A percentile compares a stretch with the other conserved stretches of the same genome.
These are phyloP conservation scores for Parelbella ahira DNA, from an alignment of 2,888 invertebrate species.

Conservation along the genomic window DNA sequence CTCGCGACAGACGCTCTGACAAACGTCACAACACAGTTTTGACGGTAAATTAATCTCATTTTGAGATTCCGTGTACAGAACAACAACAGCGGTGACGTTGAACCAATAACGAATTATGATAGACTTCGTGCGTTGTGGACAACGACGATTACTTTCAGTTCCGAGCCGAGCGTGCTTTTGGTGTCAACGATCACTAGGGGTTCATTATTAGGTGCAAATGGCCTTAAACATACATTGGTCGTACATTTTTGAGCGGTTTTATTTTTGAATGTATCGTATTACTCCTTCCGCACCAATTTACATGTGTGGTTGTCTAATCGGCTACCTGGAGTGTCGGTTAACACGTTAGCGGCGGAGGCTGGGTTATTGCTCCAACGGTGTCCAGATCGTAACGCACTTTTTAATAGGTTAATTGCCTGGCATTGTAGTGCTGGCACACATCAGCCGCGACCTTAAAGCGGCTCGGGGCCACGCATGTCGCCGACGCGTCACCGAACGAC, in stretches of 20 bases:
- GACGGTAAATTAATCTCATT: background rate
- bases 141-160: constrained; percentile 3
- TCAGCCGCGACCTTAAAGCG: constrained; percentile 73
- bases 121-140: background rate
- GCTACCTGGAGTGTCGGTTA: constrained; percentile 39
- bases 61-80: background rate
- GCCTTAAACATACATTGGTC: constrained; percentile 1
- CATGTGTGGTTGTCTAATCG: constrained; percentile 30
- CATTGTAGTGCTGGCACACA: constrained; percentile 77
- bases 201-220: constrained; percentile 6
- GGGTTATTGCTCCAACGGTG: constrained; percentile 65
- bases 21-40: constrained; percentile 40
- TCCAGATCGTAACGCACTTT: constrained; percentile 61
- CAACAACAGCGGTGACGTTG: background rate
- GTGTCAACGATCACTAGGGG: constrained; percentile 11
- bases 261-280: constrained; percentile 18
- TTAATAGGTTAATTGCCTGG: constrained; percentile 78
- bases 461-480: constrained; percentile 69
- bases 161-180: constrained; percentile 1
- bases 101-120: background rate
- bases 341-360: constrained; percentile 50
- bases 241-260: constrained; percentile 10
- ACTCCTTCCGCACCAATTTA: constrained; percentile 17
- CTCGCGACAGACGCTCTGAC: constrained; percentile 52
- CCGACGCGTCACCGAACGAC: constrained; percentile 54